These are phyloP conservation scores for Xiphorhynchus elegans DNA, from an alignment of 2,113 vertebrate genomes.

Conservation along the genomic window DNA sequence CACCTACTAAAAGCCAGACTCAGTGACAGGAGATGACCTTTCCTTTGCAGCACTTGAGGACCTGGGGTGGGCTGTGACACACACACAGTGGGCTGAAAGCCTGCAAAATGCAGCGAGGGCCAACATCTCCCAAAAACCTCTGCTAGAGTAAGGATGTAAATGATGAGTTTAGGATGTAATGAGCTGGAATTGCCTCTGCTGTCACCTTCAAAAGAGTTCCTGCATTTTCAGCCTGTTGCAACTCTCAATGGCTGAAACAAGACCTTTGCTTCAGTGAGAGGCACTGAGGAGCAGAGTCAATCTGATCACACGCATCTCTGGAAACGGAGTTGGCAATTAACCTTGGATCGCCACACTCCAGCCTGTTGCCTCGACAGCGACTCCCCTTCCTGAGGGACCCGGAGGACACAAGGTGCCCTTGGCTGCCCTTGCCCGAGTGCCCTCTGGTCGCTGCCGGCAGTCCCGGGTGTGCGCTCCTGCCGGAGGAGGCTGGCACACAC, in stretches of 20 bases:
- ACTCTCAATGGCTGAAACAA: background rate
- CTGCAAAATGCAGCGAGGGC: background rate
- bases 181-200: background rate
- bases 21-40: background rate
- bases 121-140: background rate
- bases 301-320: background rate
- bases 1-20: background rate
- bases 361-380: background rate
- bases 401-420: background rate
- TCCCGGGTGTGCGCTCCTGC: accelerated
- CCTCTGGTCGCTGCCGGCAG: accelerated
- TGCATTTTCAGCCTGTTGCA: background rate
- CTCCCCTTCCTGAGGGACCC: accelerated
- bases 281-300: background rate
- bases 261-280: background rate
- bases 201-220: background rate
- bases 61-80: background rate
- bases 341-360: accelerated
- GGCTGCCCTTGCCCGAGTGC: accelerated
- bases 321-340: background rate
- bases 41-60: background rate
- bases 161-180: background rate
- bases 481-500: background rate
- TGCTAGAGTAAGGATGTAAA: background rate
- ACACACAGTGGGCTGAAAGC: background rate